Conservation (phyloP, 2,113 vertebrate genomes). For the Tachuris rubrigastra region DNA sequence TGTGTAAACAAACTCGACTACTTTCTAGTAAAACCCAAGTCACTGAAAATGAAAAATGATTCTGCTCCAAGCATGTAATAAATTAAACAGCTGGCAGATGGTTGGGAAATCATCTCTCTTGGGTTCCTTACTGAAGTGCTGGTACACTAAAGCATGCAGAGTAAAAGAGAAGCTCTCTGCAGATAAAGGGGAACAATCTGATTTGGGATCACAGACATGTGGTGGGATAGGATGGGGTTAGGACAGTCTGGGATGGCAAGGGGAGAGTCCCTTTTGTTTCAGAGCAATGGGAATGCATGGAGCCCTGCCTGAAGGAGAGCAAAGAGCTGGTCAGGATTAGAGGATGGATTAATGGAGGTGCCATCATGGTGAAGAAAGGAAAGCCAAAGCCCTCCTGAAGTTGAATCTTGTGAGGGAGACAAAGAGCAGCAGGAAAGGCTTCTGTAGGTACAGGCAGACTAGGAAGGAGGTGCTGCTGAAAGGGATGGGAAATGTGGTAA, state of each 20-base stretch:
- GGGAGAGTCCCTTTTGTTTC: neutral
- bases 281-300: neutral
- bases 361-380: neutral
- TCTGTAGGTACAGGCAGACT: neutral
- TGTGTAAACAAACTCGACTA: neutral
- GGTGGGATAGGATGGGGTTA: neutral
- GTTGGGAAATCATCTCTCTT: neutral
- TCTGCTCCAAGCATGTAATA: neutral
- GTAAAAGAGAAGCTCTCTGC: neutral
- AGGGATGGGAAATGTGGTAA: neutral
- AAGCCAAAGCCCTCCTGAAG: neutral
- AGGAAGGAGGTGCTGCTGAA: neutral
- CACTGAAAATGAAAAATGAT: neutral
- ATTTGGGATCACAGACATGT: rapidly evolving
- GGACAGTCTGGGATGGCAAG: neutral
- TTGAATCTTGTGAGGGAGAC: neutral
- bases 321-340: neutral
- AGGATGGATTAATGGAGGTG: neutral
- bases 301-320: neutral
- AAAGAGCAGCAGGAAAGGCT: neutral
- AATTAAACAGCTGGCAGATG: neutral
- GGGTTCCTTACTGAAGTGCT: neutral
- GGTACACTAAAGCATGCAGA: neutral
- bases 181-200: neutral
- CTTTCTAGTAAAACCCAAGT: conserved; percentile 28